Conservation (phyloP, 37 sponge, comb jelly and placozoan genomes). For the Axinella damicornis region DNA sequence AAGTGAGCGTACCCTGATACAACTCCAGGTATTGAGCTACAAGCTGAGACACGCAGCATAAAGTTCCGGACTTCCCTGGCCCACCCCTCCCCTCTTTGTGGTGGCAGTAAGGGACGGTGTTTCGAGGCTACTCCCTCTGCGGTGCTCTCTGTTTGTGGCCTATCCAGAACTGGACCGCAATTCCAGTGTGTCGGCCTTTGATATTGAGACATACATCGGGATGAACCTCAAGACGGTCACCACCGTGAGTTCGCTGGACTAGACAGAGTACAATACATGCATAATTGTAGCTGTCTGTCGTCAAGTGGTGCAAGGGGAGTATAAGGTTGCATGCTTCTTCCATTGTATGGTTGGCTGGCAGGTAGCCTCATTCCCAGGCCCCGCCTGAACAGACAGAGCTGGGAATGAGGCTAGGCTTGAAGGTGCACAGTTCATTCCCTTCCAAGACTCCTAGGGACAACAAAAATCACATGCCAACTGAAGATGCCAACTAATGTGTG, state of each 20-base stretch:
- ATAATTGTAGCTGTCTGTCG: too few relatives aligned
- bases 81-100: slow-evolving; percentile 48
- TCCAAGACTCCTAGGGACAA: too few relatives aligned
- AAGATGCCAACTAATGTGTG: too few relatives aligned
- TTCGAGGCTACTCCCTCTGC: slow-evolving; percentile 12
- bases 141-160: slow-evolving; percentile 37
- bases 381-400: too few relatives aligned
- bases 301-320: too few relatives aligned
- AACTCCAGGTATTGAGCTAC: background rate
- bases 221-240: slow-evolving; percentile 34
- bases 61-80: slow-evolving; percentile 22
- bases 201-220: slow-evolving; percentile 39
- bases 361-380: too few relatives aligned
- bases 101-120: slow-evolving; percentile 14
- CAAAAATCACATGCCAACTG: too few relatives aligned
- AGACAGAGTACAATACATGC: too few relatives aligned
- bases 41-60: background rate
- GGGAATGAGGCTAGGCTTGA: too few relatives aligned
- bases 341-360: too few relatives aligned
- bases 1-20: background rate
- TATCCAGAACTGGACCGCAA: slow-evolving; percentile 19
- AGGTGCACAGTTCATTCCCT: too few relatives aligned
- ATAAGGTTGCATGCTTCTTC: too few relatives aligned
- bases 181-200: slow-evolving; percentile 16
- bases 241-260: slow-evolving; percentile 10